Evolutionary conservation across 2,888 invertebrate genomes (phyloP).

Genomic region (Diplolepis rosae): DNA sequence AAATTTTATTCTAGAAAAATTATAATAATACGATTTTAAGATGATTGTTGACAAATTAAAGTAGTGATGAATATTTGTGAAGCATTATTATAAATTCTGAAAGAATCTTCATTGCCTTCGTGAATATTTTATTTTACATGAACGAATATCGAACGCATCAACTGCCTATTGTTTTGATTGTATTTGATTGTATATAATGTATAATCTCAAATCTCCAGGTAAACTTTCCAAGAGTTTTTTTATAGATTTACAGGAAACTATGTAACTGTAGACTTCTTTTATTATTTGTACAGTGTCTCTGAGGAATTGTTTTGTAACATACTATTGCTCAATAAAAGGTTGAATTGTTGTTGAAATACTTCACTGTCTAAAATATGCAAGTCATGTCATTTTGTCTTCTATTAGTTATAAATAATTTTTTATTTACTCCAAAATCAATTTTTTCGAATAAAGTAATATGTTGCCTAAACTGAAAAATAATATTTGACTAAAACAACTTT

Average conservation of each 20-base stretch:
- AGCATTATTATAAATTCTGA: not conserved
- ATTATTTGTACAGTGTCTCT: not conserved
- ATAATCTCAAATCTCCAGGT: not conserved
- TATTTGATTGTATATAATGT: not conserved
- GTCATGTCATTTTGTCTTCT: not conserved
- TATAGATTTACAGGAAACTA: not conserved
- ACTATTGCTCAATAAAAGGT: constrained; percentile 26
- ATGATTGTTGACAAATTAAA: not conserved
- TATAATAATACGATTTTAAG: not conserved
- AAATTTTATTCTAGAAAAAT: not conserved
- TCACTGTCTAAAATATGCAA: not conserved
- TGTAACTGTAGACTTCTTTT: not conserved
- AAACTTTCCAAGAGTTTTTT: not conserved
- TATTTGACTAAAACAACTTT: too few species aligned
- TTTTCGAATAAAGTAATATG: too few species aligned
- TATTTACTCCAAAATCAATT: not conserved
- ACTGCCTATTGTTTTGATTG: constrained; percentile 12
- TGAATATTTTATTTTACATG: not conserved
- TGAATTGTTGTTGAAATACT: not conserved
- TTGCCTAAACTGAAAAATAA: too few species aligned
- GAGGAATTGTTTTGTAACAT: not conserved
- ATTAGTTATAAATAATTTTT: not conserved
- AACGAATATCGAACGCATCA: not conserved
- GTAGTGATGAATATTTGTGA: not conserved
- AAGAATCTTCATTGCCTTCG: constrained; percentile 10